Base-by-base conservation (phyloP, 2,797 vertebrate species). In the Rhinophrynus dorsalis region DNA sequence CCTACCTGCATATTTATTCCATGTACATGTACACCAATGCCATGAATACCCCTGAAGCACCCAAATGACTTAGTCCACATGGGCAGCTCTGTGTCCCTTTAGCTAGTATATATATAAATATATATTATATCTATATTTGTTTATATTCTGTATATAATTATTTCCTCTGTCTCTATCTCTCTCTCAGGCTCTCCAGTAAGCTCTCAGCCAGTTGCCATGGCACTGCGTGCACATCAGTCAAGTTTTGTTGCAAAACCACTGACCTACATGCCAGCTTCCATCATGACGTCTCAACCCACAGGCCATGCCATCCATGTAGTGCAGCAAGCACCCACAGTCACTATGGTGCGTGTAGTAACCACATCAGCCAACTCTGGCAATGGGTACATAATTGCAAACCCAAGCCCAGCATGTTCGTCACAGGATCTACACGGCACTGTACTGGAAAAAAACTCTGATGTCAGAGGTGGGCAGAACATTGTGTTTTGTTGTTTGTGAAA, bases 341-440 rank as follows among this genome's bases (percentile, higher is more conserved):
- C 97, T 76, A 98, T 98, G 96, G 90, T 99, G 74, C 86, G 96
- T 33, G 93, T 98, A 68, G 90, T 98, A 50, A 95, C 94, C 79
- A 88, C 90, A 21, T 82, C 91, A 0, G 84, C 92, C 63, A 92
- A 82, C 80, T 92, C 94, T 1, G 89, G 94, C 0, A 99, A 98
- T 0, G 97, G 97, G 5, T 99, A 98, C 85, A 92, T 93, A 72
- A 76, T 92, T 26, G 78, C 89, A 30, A 88, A 91, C 77, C 90
- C 88, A 72, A 81, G 76, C 35, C 76, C 76, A 20, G 47, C 81
- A 65, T 87, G 88, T 0, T 30, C 50, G 26, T 57, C 52, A 55
- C 78, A 78, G 55, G 89, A 91, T 29, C 79, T 85, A 8, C 65
- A 83, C 1, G 93, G 95, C 70, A 71, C 82, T 6, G 75, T 80